Evolutionary conservation across 2,888 invertebrate genomes (phyloP), one percentile per base, ranked within the genome.

Genomic region (Xestia sexstrigata): DNA sequence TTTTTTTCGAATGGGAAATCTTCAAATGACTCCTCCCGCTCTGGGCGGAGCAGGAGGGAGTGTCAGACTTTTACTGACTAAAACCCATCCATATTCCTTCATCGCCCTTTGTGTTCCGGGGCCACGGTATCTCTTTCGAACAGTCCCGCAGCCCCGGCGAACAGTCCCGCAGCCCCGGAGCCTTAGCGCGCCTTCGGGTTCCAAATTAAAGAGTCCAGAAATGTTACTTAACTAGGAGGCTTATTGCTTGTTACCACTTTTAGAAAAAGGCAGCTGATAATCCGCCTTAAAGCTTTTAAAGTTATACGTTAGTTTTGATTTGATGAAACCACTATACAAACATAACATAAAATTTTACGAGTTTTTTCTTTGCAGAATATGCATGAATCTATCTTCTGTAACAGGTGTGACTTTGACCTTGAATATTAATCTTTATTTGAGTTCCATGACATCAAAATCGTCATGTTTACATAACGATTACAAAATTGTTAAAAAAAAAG

Each of bases 321-420:
- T n/a, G 20, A 23, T 75, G 26, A 66, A 66, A 78, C n/a, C 35
- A 20, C 15, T 30, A 52, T 6, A 39, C 20, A 67, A 60, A 77
- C 42, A 65, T 78, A 78, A 35, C 26, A 81, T 66, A 62, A 81
- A 26, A 70, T 52, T 71, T 45, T 85, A 70, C 70, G 62, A 8
- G 15, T 58, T 67, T 63, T 67, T 55, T 68, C 70, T 77, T 62
- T 47, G 42, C 52, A 68, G 42, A 83, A 68, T 78, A 78, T 74
- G 73, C 63, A 73, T 83, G 67, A 78, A 78, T 86, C 73, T 74
- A 69, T 74, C 20, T 68, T 83, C 45, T 66, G 71, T 83, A 71
- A 83, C 84, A 83, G 87, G 71, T 83, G 87, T 79, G 79, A 83
- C 66, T 72, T 69, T 74, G 71, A 83, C 83, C 87, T 84, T 87